These are phyloP conservation scores for Aegithalos caudatus DNA, from an alignment of 2,113 vertebrate genomes.

Conservation along the genomic window DNA sequence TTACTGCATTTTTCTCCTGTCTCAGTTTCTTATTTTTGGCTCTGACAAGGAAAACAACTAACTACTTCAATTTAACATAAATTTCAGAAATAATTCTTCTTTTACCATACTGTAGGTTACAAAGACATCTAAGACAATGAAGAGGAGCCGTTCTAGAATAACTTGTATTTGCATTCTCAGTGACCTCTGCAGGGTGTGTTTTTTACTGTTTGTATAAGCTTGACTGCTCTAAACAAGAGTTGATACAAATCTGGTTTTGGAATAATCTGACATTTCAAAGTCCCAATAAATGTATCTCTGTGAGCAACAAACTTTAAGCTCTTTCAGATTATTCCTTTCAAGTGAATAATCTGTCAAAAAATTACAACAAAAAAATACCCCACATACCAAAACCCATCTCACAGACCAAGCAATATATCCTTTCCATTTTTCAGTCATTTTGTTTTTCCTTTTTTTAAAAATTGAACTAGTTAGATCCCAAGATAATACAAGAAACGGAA, in stretches of 20 bases:
- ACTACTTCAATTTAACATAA: neutral
- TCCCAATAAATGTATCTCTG: neutral
- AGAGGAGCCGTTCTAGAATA: neutral
- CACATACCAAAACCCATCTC: neutral
- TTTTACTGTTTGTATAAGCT: neutral
- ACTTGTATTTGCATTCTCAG: neutral
- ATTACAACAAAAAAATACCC: neutral
- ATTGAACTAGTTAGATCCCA: neutral
- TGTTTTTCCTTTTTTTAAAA: neutral
- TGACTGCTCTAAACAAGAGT: neutral
- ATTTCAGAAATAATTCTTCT: neutral
- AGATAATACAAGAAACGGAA: neutral
- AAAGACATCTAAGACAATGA: neutral
- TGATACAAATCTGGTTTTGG: neutral
- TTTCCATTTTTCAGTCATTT: accelerated
- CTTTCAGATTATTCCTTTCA: neutral
- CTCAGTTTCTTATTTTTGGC: neutral
- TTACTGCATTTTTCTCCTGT: neutral
- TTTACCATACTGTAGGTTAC: neutral
- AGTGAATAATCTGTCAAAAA: too few relatives aligned
- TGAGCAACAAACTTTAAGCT: neutral
- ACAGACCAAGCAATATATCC: neutral
- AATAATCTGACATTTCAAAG: neutral
- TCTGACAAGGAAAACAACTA: neutral
- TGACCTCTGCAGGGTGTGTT: neutral